A percentile compares a stretch with the other conserved stretches of the same genome.
phyloP scores from a whole-genome alignment of 37 sponge, comb jelly and placozoan genomes.

The Halichondria panicea region DNA sequence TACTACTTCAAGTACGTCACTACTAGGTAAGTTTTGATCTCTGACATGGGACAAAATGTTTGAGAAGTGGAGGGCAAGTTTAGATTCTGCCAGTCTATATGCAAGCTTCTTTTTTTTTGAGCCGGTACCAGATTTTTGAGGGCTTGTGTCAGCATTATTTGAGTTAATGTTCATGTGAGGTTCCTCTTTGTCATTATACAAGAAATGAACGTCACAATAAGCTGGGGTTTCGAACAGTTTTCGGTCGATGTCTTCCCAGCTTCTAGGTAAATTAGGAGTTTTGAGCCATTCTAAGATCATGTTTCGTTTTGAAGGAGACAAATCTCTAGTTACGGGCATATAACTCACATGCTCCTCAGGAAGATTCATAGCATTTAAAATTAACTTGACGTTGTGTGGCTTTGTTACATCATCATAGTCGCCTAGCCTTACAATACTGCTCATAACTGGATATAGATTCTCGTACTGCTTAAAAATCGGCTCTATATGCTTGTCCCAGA shows the following conservation, averaged over 20 bases:
- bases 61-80: too few species aligned
- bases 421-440: constrained; percentile 27
- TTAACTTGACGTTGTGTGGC: constrained; percentile 30
- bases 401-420: constrained; percentile 29
- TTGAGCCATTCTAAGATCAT: constrained; percentile 52
- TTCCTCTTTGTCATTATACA: too few species aligned
- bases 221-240: not conserved
- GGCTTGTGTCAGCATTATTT: too few species aligned
- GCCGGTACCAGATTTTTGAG: too few species aligned
- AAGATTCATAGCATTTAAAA: constrained; percentile 21
- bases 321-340: constrained; percentile 71
- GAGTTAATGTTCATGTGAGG: too few species aligned
- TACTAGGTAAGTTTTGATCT: too few species aligned
- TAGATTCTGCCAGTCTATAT: too few species aligned
- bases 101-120: too few species aligned
- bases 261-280: not conserved
- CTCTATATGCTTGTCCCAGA: constrained; percentile 27
- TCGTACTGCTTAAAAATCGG: constrained; percentile 38
- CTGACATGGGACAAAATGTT: too few species aligned
- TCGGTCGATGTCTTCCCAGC: not conserved
- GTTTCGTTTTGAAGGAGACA: constrained; percentile 27
- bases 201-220: not conserved
- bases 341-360: constrained; percentile 32
- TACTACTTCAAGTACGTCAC: too few species aligned
- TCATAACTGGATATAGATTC: constrained; percentile 45